Evolutionary conservation across 2,888 invertebrate genomes (phyloP).

Genomic region (Cataglyphis cursor): DNA sequence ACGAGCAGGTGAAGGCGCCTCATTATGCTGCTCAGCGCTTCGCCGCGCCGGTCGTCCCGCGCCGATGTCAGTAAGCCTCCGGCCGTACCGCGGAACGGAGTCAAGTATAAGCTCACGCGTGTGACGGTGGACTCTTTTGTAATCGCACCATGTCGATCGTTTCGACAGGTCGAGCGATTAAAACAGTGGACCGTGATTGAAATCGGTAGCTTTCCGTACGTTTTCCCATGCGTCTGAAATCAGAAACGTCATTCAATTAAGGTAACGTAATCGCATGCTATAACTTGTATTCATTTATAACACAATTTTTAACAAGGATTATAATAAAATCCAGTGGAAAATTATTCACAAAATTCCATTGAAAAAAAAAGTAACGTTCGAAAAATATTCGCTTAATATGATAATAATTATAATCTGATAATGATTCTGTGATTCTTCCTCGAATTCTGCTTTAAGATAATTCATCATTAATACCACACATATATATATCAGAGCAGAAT

Average conservation of each 20-base stretch:
- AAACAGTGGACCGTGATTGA: background rate
- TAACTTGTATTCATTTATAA: background rate
- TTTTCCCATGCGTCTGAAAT: background rate
- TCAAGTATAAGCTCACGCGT: background rate
- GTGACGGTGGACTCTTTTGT: background rate
- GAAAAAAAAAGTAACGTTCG: background rate
- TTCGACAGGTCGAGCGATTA: background rate
- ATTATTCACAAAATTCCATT: background rate
- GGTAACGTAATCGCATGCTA: conserved; percentile 5
- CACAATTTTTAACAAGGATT: background rate
- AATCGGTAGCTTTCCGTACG: background rate
- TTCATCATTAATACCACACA: background rate
- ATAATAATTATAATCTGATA: background rate
- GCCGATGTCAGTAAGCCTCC: conserved; percentile 84
- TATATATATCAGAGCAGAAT: background rate
- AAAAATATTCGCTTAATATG: background rate
- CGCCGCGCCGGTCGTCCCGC: conserved; percentile 12
- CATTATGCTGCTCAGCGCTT: background rate
- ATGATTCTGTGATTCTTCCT: background rate
- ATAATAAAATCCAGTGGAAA: background rate
- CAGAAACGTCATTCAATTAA: background rate
- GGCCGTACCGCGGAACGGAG: conserved; percentile 77
- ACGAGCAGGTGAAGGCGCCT: conserved; percentile 81
- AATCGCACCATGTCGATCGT: conserved; percentile 23
- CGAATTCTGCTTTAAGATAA: background rate